Evolutionary conservation across 2,113 vertebrate genomes (phyloP), one percentile per base, ranked within the genome.

Genomic region (Oreocharis arfaki): DNA sequence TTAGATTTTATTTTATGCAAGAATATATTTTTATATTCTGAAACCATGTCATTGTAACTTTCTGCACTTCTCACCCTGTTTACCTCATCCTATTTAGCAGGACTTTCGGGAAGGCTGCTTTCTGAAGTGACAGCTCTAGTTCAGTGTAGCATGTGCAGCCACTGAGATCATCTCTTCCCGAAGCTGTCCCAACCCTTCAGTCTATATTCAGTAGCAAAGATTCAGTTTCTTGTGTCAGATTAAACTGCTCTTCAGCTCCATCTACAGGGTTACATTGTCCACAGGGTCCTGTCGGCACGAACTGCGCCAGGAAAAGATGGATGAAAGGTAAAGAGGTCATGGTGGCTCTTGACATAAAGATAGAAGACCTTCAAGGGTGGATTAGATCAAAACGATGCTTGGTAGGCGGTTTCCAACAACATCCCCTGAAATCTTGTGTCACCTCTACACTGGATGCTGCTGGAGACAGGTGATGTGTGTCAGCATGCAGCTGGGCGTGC

Each of bases 151-250:
- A 7, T 81, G 59, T 76, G 59, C 76, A 52, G 80, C 30, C 23
- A 59, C 89, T 96, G 95, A 96, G 89, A 84, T 96, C 42, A 86
- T 91, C 73, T 68, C 76, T 78, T 81, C 64, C 60, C 0, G 0
- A 89, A 84, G 84, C 61, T 84, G 73, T 69, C 53, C 41, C 87
- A 84, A 9, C 49, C 65, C 91, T 93, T 84, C 69, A 81, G 91
- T 87, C 91, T 96, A 93, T 95, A 95, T 96, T 95, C 80, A 95
- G 95, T 64, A 87, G 77, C 84, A 57, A 91, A 94, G 91, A 95
- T 94, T 84, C 91, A 71, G 69, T 95, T 95, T 92, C 94, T 82
- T 41, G 39, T 46, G 47, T 56, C 71, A 42, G 39, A 15, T 59
- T 55, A 37, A 95, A 27, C 37, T 94, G 79, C 92, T 94, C 95